Conservation (phyloP, 2,888 invertebrate species). For the Poecilobothrus nobilitatus region DNA sequence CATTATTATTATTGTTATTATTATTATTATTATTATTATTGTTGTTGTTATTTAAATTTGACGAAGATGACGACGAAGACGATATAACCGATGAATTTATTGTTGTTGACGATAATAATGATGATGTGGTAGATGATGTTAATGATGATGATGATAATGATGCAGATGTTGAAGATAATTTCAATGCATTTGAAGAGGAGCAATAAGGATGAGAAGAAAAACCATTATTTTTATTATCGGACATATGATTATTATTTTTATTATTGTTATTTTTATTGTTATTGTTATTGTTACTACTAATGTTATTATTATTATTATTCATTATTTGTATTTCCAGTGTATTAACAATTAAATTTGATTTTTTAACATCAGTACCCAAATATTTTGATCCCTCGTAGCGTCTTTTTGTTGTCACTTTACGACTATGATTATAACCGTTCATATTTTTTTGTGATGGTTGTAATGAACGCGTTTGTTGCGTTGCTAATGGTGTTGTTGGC, state of each 20-base stretch:
- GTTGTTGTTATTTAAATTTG: not conserved
- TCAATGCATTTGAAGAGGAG: not conserved
- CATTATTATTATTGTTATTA: not conserved
- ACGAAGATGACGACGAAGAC: not conserved
- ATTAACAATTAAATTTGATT: slow-evolving; percentile 7
- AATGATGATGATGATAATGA: not conserved
- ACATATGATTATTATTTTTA: not conserved
- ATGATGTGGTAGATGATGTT: not conserved
- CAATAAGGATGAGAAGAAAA: slow-evolving; percentile 6
- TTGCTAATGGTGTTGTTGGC: not conserved
- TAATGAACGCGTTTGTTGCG: slow-evolving; percentile 2
- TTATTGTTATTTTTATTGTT: slow-evolving; percentile 3
- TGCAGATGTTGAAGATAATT: not conserved
- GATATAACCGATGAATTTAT: too few species aligned
- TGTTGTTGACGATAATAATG: not conserved
- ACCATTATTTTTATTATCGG: slow-evolving; percentile 7
- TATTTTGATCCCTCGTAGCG: slow-evolving; percentile 42
- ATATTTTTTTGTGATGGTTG: slow-evolving; percentile 31
- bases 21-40: not conserved
- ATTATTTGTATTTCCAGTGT: slow-evolving; percentile 9
- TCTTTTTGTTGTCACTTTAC: slow-evolving; percentile 38
- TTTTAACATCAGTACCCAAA: slow-evolving; percentile 29
- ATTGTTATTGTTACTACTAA: not conserved
- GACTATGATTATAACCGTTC: slow-evolving; percentile 37
- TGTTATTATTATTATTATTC: slow-evolving; percentile 3